Base-by-base conservation (phyloP, 2,797 vertebrate species). In the Tangara arthus region DNA sequence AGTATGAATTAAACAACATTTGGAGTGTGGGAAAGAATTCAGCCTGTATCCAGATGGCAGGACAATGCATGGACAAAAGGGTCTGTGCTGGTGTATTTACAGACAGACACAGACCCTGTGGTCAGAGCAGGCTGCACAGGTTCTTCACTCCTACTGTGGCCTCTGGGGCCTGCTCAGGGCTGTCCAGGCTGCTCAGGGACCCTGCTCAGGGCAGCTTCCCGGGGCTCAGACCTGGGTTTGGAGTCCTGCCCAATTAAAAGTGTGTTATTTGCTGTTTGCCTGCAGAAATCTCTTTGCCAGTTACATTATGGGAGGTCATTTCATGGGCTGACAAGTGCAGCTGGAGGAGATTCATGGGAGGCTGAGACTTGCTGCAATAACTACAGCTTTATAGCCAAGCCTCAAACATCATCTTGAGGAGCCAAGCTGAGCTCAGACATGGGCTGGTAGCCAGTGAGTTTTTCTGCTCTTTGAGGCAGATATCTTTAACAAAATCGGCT, bases 11-110 rank as follows among this genome's bases (percentile, higher is more conserved):
- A 88, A 93, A 90, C 91, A 94, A 82, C 91, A 95, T 95, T 72
- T 90, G 87, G 93, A 95, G 77, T 72, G 93, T 90, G 93, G 95
- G 93, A 94, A 94, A 91, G 69, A 64, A 39, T 15, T 90, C 59
- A 76, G 77, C 35, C 81, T 44, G 39, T 8, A 24, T 83, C 72
- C 91, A 94, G 85, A 93, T 90, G 94, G 93, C 59, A 69, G 6
- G 0, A 37, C 4, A 3, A 47, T 23, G 39, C 50, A 12, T 1
- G 28, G 64, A 75, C 47, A 53, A 24, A 82, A 77, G 91, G 79
- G 57, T 82, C 60, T 35, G 37, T 46, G 28, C 28, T 44, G 13
- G 5, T 47, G 65, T 41, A 26, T 59, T 52, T n/a, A 7, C 52
- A 42, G 73, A 7, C 52, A 41, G 73, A 6, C n/a, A 21, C 9